Evolutionary conservation across 2,113 vertebrate genomes (phyloP).

Genomic region (Nerophis lumbriciformis): DNA sequence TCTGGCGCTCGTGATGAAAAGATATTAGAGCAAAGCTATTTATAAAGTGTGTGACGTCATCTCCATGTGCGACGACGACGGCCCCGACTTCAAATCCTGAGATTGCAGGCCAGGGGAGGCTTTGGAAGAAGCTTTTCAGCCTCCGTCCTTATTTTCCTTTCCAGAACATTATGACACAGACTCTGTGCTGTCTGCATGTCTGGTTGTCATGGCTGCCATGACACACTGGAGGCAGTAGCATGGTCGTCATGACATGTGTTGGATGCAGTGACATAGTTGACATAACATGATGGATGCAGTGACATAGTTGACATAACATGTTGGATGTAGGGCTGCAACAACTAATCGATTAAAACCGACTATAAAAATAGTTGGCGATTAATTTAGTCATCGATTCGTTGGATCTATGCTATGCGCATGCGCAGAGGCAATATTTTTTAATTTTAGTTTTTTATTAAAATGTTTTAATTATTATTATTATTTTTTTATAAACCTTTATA

Average conservation of each 20-base stretch:
- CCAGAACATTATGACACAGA: conserved; percentile 33
- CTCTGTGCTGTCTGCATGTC: not conserved
- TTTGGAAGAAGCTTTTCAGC: conserved; percentile 19
- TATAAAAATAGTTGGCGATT: no score
- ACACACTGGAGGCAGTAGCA: not conserved
- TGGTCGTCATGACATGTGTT: no score
- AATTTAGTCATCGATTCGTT: no score
- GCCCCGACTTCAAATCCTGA: conserved; percentile 31
- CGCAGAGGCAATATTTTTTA: no score
- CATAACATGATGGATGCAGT: conserved; percentile 25
- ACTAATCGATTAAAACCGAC: no score
- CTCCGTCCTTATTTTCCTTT: conserved; percentile 5
- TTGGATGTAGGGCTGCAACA: no score
- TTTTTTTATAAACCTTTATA: no score
- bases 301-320: no score
- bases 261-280: conserved; percentile 19
- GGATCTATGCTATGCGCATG: no score
- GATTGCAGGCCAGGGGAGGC: conserved; percentile 13
- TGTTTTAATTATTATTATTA: no score
- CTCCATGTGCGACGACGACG: conserved; percentile 26
- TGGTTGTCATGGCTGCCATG: not conserved
- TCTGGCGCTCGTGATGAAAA: not conserved
- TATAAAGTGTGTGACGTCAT: conserved; percentile 49
- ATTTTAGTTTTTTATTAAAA: no score
- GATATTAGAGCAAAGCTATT: conserved; percentile 40